Conservation (phyloP, 1,140 invertebrate species). For the Drosophila gunungcola region DNA sequence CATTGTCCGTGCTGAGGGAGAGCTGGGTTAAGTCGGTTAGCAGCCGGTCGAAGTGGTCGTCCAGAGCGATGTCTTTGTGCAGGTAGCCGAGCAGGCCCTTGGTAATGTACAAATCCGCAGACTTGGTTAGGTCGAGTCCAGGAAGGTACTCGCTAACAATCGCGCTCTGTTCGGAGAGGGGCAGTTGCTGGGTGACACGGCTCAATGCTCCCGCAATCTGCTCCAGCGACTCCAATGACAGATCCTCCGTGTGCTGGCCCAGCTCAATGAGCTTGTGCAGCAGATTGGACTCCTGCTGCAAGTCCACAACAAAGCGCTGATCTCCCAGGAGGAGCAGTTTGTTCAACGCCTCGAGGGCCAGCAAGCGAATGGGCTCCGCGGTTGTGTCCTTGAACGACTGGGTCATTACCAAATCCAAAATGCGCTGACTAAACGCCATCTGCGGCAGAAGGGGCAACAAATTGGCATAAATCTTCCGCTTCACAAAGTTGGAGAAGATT, state of each 20-base stretch:
- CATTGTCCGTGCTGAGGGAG: slow-evolving; percentile 61
- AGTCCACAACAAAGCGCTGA: slow-evolving; percentile 60
- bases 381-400: slow-evolving; percentile 48
- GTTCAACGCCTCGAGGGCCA: slow-evolving; percentile 70
- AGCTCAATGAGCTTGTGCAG: slow-evolving; percentile 69
- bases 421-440: slow-evolving; percentile 71
- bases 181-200: slow-evolving; percentile 64
- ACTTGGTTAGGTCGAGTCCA: slow-evolving; percentile 58
- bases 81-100: slow-evolving; percentile 74
- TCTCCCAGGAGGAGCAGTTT: slow-evolving; percentile 60
- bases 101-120: slow-evolving; percentile 71
- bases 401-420: slow-evolving; percentile 68
- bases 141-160: slow-evolving; percentile 75
- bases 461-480: slow-evolving; percentile 71
- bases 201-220: slow-evolving; percentile 62
- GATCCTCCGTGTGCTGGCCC: slow-evolving; percentile 25
- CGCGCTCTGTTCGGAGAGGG: slow-evolving; percentile 72
- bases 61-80: slow-evolving; percentile 71
- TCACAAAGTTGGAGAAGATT: slow-evolving; percentile 69
- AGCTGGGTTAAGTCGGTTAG: slow-evolving; percentile 71
- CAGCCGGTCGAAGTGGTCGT: slow-evolving; percentile 78
- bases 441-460: slow-evolving; percentile 66
- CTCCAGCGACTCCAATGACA: slow-evolving; percentile 52
- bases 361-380: slow-evolving; percentile 35
- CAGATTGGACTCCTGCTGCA: slow-evolving; percentile 72